These are phyloP conservation scores for Enteromius thamalakanensis DNA, from an alignment of 2,797 vertebrate species.

Conservation along the genomic window DNA sequence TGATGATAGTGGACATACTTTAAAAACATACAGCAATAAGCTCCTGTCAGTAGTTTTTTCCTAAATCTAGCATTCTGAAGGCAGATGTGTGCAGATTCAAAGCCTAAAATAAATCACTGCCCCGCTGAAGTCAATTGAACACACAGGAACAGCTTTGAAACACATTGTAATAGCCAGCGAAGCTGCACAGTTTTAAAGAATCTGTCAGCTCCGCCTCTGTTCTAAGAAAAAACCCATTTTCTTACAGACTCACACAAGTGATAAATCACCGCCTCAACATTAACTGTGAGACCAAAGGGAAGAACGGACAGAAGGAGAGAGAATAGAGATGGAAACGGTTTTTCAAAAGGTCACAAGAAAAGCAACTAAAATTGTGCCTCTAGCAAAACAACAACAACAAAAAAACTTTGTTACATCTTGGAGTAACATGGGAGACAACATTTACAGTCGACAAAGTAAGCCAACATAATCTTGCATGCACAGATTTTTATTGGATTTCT, in stretches of 20 bases:
- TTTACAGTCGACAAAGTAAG: conserved; percentile 43
- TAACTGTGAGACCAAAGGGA: conserved; percentile 46
- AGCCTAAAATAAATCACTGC: conserved; percentile 14
- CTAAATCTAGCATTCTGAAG: conserved; percentile 28
- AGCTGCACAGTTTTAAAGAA: conserved; percentile 67
- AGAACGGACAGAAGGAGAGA: conserved; percentile 40
- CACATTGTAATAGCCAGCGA: conserved; percentile 63
- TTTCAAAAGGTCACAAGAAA: conserved; percentile 63
- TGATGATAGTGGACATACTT: neutral
- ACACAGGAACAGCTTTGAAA: conserved; percentile 64
- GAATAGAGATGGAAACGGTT: conserved; percentile 54
- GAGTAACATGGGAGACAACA: conserved; percentile 42
- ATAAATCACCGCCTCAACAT: conserved; percentile 58
- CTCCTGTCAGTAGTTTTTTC: conserved; percentile 12
- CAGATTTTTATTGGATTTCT: conserved; percentile 1
- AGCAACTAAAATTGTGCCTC: conserved; percentile 36
- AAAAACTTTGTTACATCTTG: conserved; percentile 35
- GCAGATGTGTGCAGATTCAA: conserved; percentile 27
- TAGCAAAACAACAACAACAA: conserved; percentile 30
- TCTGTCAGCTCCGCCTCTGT: conserved; percentile 68
- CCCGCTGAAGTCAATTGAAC: conserved; percentile 62
- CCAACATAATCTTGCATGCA: conserved; percentile 7
- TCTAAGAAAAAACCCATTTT: conserved; percentile 66
- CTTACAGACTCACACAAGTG: conserved; percentile 64
- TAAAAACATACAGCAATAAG: conserved; percentile 13